phyloP scores from a whole-genome alignment of 2,888 invertebrate species.

The Catocala sponsa region DNA sequence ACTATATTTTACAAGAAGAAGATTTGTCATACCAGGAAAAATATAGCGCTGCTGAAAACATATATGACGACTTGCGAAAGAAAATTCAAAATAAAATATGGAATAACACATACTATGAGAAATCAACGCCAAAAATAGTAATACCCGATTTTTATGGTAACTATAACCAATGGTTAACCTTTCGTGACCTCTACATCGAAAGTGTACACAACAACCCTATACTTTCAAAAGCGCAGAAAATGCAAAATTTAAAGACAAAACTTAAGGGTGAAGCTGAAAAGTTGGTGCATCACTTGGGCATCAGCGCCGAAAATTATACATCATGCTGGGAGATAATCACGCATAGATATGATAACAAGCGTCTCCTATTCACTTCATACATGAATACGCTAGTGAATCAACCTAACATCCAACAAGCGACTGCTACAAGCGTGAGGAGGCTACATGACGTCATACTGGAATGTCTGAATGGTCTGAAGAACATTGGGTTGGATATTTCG shows the following conservation, averaged over 20 bases:
- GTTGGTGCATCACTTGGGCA: not conserved
- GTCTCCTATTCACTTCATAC: not conserved
- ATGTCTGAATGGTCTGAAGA: conserved; percentile 13
- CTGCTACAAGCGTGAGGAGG: not conserved
- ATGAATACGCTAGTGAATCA: not conserved
- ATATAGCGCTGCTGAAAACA: not conserved
- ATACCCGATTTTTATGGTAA: not conserved
- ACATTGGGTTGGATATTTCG: no score
- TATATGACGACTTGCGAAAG: not conserved
- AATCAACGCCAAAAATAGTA: not conserved
- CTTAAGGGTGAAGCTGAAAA: not conserved
- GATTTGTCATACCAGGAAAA: not conserved
- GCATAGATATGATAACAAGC: not conserved
- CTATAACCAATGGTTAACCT: conserved; percentile 1
- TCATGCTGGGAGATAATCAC: not conserved
- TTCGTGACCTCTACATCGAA: not conserved
- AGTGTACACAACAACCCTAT: not conserved
- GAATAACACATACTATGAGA: not conserved
- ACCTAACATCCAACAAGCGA: not conserved
- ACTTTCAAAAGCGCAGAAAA: not conserved
- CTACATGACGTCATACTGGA: conserved; percentile 12
- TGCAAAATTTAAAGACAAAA: conserved; percentile 1
- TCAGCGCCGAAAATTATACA: not conserved
- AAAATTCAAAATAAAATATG: not conserved
- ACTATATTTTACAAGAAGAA: not conserved